Evolutionary conservation across 2,888 invertebrate species (phyloP), one percentile per base, ranked within the genome.

Genomic region (Pocota personata): DNA sequence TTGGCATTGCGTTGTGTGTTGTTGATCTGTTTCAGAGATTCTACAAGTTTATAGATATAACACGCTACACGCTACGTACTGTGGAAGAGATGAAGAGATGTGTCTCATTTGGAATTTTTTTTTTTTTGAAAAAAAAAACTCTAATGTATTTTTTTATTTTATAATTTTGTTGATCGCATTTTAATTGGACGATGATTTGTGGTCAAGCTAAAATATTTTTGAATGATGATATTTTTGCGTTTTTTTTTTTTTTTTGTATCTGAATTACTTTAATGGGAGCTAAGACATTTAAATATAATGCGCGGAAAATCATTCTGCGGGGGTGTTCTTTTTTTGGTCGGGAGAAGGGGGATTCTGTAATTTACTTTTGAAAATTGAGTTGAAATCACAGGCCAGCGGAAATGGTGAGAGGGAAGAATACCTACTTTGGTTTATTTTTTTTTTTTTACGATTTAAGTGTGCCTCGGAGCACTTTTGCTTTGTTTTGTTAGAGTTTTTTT

Each of bases 171-270:
- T 86, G 86, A 86, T 86, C 86, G 86, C 76, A 82, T 86, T 86
- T 86, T 86, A 86, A 86, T 86, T 86, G 86, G 86, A 82, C 76
- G 66, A 82, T 82, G 82, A 86, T 86, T 82, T 86, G 82, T 83
- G 86, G 82, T 48, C 62, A 69, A 72, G 67, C 21, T 79, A 27
- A 43, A 71, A 76, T 48, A 78, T 60, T 82, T 67, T 67, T 72
- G 66, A 66, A 35, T 64, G 64, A 79, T 69, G 80, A 84, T 64
- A 79, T 75, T 75, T 84, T 84, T 16, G 55, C 60, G 24, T 62
- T 21, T 64, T 58, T 60, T 57, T 55, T 43, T 24, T 67, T 66
- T 58, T 67, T 43, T 21, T 16, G n/a, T n/a, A n/a, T 3, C 19
- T 52, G 52, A 78, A 55, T 52, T 62, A 55, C 50, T 69, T 30